Evolutionary conservation across 2,888 invertebrate species (phyloP).

Genomic region (Drosophila austrosaltans): DNA sequence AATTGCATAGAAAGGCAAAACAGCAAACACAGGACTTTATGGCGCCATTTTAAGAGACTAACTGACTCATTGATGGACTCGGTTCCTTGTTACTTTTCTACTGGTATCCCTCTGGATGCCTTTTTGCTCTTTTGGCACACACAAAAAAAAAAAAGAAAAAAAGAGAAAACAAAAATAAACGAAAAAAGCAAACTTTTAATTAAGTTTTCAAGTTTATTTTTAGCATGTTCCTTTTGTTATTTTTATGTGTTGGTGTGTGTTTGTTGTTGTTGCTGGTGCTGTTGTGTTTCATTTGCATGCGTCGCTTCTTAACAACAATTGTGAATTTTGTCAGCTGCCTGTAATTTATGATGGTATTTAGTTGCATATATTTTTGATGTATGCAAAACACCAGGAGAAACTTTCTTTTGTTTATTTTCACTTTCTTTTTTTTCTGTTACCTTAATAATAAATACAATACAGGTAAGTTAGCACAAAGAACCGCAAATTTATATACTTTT

Average conservation of each 20-base stretch:
- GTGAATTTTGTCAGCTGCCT: conserved; percentile 55
- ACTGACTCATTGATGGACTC: conserved; percentile 18
- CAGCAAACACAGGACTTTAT: conserved; percentile 38
- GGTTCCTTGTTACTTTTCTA: conserved; percentile 33
- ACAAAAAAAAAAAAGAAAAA: conserved; percentile 6
- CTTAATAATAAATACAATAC: background rate
- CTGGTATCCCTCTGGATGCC: conserved; percentile 3
- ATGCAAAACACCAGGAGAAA: conserved; percentile 2
- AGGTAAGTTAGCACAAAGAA: background rate
- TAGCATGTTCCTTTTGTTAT: conserved; percentile 43
- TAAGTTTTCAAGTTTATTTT: conserved; percentile 77
- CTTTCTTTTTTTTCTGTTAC: background rate
- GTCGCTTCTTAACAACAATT: conserved; percentile 44
- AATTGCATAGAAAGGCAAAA: conserved; percentile 58
- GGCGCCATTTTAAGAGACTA: conserved; percentile 41
- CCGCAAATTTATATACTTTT: background rate
- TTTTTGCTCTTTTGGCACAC: conserved; percentile 1
- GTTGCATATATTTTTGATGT: conserved; percentile 57
- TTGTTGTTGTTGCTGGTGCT: conserved; percentile 51
- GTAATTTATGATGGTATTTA: conserved; percentile 73
- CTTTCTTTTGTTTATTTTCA: background rate
- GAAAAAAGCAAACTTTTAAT: conserved; percentile 61
- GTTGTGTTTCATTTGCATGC: conserved; percentile 27
- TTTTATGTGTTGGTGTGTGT: conserved; percentile 45
- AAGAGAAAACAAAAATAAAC: background rate